phyloP scores from a whole-genome alignment of 1,140 invertebrate genomes.

The Heliothis virescens region DNA sequence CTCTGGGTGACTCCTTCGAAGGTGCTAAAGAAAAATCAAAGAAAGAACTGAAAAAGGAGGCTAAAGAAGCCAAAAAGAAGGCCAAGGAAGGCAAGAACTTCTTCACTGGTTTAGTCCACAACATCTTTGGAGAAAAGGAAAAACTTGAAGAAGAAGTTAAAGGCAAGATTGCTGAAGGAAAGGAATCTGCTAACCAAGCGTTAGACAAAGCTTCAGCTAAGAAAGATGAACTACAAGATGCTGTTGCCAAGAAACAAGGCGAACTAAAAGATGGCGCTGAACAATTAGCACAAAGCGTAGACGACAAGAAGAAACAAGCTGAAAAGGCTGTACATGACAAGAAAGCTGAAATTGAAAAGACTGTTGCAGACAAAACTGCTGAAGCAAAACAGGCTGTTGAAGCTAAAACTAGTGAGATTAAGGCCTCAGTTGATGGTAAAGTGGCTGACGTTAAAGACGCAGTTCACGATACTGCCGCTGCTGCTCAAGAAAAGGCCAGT shows the following conservation, averaged over 20 bases:
- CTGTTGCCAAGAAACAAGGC: slow-evolving; percentile 67
- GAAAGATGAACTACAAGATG: slow-evolving; percentile 73
- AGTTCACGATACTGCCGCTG: slow-evolving; percentile 48
- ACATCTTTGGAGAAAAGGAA: slow-evolving; percentile 81
- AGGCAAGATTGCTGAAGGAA: slow-evolving; percentile 71
- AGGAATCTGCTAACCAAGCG: slow-evolving; percentile 71
- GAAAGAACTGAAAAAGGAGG: slow-evolving; percentile 62
- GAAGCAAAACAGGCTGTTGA: slow-evolving; percentile 50
- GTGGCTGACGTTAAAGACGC: slow-evolving; percentile 49
- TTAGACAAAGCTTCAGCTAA: slow-evolving; percentile 66
- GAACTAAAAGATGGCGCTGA: slow-evolving; percentile 71
- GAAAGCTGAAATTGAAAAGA: slow-evolving; percentile 56
- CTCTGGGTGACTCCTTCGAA: slow-evolving; percentile 59
- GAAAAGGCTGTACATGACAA: slow-evolving; percentile 56
- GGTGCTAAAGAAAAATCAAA: slow-evolving; percentile 65
- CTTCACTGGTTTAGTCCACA: slow-evolving; percentile 76
- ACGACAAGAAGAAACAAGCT: slow-evolving; percentile 51
- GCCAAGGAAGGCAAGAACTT: slow-evolving; percentile 80
- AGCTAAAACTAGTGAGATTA: slow-evolving; percentile 51
- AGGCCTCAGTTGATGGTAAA: slow-evolving; percentile 47
- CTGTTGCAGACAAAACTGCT: slow-evolving; percentile 50
- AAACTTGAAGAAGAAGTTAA: slow-evolving; percentile 79
- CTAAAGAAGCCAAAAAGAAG: slow-evolving; percentile 76
- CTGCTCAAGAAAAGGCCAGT: slow-evolving; percentile 45
- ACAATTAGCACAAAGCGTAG: slow-evolving; percentile 58